Evolutionary conservation across 2,888 invertebrate species (phyloP), one percentile per base, ranked within the genome.

Genomic region (Lymantria monacha): DNA sequence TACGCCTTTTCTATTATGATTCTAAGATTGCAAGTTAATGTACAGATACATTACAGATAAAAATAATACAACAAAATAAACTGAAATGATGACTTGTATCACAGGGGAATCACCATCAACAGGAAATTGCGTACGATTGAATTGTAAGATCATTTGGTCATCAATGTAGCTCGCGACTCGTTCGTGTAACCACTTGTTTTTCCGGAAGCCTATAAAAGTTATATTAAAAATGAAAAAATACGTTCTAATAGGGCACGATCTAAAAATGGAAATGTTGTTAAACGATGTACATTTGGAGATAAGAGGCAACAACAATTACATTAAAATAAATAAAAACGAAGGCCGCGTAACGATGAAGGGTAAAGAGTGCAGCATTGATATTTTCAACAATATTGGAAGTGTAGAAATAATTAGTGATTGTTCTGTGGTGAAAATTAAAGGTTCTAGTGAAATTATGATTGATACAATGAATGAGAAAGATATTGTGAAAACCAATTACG

Each of bases 331-430:
- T 10, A 71, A 63, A 40, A 81, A 81, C 53, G 58, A 69, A 30
- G 79, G 78, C 11, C 66, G 64, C 49, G 71, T 81, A 42, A 55
- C 60, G n/a, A 63, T 80, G 56, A 60, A 75, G 12, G 82, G 79
- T 5, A 56, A 63, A 15, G 66, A 74, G 46, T 78, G 76, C 56
- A 64, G 57, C 13, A 57, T 80, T 9, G 69, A 72, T 15, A 67
- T 80, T 30, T 49, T 65, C 15, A 59, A 74, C 22, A 81, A 81
- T 48, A 60, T 37, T 38, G 82, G 82, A 12, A 65, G 47, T 42
- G 62, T 79, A 13, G 66, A 72, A 53, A 58, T 76, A 51, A 59
- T 73, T 30, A 63, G 66, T 51, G 56, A 42, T 38, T 38, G 49
- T n/a, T 59, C 65, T 46, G 57, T 45, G 42, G 58, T 62, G 30